These are phyloP conservation scores for Euzophera pinguis DNA, from an alignment of 2,888 invertebrate species.

Conservation along the genomic window DNA sequence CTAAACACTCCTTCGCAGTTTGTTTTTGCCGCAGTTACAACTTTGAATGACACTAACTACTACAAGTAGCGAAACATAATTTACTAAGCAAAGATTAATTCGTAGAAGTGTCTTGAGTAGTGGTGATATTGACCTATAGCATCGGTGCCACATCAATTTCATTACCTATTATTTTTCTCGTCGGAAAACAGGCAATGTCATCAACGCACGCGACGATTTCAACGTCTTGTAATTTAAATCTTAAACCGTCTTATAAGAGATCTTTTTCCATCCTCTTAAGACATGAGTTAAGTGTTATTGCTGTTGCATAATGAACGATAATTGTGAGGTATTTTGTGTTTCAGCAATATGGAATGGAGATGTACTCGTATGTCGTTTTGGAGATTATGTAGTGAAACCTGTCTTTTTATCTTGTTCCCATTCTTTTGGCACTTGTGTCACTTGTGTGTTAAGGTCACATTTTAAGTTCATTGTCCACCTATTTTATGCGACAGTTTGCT, in stretches of 20 bases:
- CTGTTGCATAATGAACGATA: neutral
- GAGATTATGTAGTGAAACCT: neutral
- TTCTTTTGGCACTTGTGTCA: neutral
- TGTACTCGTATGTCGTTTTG: neutral
- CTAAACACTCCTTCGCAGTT: no score
- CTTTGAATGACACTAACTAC: neutral
- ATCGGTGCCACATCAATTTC: slow-evolving; percentile 2
- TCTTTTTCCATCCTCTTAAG: neutral
- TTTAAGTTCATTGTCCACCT: no score
- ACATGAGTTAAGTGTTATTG: neutral
- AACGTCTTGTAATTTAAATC: neutral
- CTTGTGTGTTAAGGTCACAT: neutral
- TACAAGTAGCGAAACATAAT: neutral
- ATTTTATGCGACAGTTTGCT: no score
- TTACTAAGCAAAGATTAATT: neutral
- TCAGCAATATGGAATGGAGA: neutral
- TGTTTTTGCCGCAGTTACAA: no score
- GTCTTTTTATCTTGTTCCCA: neutral
- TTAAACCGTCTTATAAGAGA: neutral
- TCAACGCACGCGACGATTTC: neutral
- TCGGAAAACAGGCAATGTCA: slow-evolving; percentile 1
- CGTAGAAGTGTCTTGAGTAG: neutral
- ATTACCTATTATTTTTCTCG: slow-evolving; percentile 6
- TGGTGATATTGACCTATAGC: slow-evolving; percentile 9
- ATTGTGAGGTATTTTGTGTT: neutral